phyloP scores from a whole-genome alignment of 1,140 invertebrate genomes.

The Drosophila auraria region DNA sequence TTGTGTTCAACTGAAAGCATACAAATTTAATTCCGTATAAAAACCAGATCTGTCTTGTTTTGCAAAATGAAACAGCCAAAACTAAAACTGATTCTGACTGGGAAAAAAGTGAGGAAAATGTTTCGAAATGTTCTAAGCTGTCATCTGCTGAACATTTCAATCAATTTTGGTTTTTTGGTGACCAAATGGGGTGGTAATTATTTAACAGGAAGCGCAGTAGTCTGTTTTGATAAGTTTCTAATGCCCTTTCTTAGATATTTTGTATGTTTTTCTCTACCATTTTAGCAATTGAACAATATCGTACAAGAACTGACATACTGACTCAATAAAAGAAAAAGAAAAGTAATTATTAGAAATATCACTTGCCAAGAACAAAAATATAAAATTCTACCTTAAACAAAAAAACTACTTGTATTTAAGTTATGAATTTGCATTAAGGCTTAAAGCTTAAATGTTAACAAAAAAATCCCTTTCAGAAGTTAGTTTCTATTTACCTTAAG shows the following conservation, averaged over 20 bases:
- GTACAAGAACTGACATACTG: too few relatives aligned
- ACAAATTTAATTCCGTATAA: conserved; percentile 14
- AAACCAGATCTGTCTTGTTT: conserved; percentile 3
- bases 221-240: background rate
- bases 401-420: too few relatives aligned
- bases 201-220: background rate
- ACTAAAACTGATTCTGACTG: conserved; percentile 5
- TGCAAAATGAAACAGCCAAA: conserved; percentile 8
- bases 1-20: conserved; percentile 5
- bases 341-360: too few relatives aligned
- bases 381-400: too few relatives aligned
- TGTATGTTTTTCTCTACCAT: too few relatives aligned
- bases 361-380: too few relatives aligned
- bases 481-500: background rate
- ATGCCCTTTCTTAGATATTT: background rate
- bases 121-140: conserved; percentile 1
- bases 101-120: conserved; percentile 12
- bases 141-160: conserved; percentile 16
- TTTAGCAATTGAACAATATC: too few relatives aligned
- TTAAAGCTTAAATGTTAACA: too few relatives aligned
- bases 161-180: conserved; percentile 15
- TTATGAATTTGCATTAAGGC: too few relatives aligned
- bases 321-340: too few relatives aligned
- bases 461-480: too few relatives aligned
- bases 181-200: conserved; percentile 8